Percentiles rank a stretch among this genome's conserved stretches.
phyloP scores from a whole-genome alignment of 2,888 invertebrate genomes.

The Dasypolia templi region DNA sequence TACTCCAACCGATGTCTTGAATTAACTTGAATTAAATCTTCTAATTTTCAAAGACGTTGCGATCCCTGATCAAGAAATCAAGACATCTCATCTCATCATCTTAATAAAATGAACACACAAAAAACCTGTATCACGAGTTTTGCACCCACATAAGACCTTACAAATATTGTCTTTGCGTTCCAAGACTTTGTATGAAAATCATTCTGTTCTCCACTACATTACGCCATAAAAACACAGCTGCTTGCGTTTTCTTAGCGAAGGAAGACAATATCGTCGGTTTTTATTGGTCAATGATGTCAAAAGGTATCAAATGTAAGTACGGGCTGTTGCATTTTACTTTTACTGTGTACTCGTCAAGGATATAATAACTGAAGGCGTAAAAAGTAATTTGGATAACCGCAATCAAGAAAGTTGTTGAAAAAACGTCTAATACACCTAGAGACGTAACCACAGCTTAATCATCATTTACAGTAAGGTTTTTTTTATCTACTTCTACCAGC shows the following conservation, averaged over 20 bases:
- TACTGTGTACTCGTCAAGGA: not conserved
- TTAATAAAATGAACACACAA: constrained; percentile 34
- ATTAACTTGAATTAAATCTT: not conserved
- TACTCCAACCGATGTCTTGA: not conserved
- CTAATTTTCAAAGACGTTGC: not conserved
- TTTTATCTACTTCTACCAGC: not conserved
- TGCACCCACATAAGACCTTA: constrained; percentile 21
- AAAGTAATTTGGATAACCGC: not conserved
- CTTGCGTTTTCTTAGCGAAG: constrained; percentile 25
- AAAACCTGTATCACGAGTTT: not conserved
- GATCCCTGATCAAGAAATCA: not conserved
- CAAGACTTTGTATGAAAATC: constrained; percentile 23
- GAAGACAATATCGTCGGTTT: constrained; percentile 45
- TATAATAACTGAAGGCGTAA: not conserved
- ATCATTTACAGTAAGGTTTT: not conserved
- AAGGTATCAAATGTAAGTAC: constrained; percentile 41
- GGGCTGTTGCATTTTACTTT: constrained; percentile 40
- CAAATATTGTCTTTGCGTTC: constrained; percentile 31
- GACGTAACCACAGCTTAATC: not conserved
- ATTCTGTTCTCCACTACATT: constrained; percentile 33
- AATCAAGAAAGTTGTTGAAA: not conserved
- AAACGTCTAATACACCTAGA: not conserved
- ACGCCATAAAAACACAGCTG: constrained; percentile 40
- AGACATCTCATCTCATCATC: constrained; percentile 23
- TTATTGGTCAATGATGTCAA: constrained; percentile 41